These are phyloP conservation scores for Chrysochloris asiatica DNA, from an alignment of 2,113 vertebrate species.

Conservation along the genomic window DNA sequence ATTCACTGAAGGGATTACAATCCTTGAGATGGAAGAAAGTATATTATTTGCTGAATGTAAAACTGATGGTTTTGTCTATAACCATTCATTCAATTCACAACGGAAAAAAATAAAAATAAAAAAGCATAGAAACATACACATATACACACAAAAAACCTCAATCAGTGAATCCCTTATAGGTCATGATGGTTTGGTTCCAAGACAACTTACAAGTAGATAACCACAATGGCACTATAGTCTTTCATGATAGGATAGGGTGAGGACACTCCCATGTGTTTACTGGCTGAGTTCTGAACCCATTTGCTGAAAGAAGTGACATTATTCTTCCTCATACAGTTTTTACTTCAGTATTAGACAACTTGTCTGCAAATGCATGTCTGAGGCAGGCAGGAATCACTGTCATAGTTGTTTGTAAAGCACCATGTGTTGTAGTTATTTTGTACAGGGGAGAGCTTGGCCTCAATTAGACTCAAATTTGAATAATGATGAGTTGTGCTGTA, in stretches of 20 bases:
- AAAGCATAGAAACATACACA: no score
- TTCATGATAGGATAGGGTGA: neutral
- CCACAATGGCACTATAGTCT: fast-evolving
- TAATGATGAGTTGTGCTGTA: constrained; percentile 24
- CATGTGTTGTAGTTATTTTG: neutral
- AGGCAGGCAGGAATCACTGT: neutral
- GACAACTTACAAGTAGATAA: neutral
- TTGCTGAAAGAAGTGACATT: neutral
- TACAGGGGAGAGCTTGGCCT: neutral
- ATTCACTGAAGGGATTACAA: no score
- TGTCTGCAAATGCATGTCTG: neutral
- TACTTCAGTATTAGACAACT: neutral
- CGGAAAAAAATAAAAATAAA: no score
- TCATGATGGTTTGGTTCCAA: neutral
- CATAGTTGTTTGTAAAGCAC: neutral
- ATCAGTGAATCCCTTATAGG: neutral
- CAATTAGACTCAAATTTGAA: neutral
- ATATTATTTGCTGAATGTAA: no score
- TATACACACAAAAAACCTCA: no score
- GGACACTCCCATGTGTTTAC: neutral
- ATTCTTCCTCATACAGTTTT: neutral
- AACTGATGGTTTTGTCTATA: no score
- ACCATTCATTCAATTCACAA: no score
- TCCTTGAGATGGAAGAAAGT: no score
- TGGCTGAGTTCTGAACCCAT: neutral